Evolutionary conservation across 2,113 vertebrate species (phyloP).

Genomic region (Lipophrys pholis): DNA sequence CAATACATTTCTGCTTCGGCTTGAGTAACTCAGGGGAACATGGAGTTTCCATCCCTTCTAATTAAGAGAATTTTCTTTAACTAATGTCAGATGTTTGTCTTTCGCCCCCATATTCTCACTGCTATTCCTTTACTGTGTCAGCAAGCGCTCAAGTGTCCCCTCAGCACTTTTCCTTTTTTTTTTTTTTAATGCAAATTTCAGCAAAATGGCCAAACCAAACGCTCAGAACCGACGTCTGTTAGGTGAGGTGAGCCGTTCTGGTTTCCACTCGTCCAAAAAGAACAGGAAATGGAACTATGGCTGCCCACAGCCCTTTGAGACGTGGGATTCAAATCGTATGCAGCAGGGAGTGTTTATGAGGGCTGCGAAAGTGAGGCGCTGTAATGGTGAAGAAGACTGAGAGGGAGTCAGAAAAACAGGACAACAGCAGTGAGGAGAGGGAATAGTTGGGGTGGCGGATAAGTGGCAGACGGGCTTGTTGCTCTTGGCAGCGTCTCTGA

Average conservation of each 20-base stretch:
- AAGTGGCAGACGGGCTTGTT: slow-evolving; percentile 70
- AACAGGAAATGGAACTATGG: slow-evolving; percentile 62
- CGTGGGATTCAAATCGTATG: slow-evolving; percentile 34
- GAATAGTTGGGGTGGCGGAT: slow-evolving; percentile 37
- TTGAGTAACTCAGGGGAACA: slow-evolving; percentile 45
- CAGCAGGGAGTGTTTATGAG: slow-evolving; percentile 5
- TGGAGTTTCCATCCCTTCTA: slow-evolving; percentile 68
- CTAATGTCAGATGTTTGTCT: slow-evolving; percentile 77
- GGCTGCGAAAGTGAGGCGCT: neutral
- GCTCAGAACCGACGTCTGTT: slow-evolving; percentile 27
- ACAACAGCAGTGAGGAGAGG: slow-evolving; percentile 8
- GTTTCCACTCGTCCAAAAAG: slow-evolving; percentile 52
- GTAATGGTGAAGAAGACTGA: neutral
- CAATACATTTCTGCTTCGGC: slow-evolving; percentile 24
- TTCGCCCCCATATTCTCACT: slow-evolving; percentile 49
- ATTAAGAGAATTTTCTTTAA: slow-evolving; percentile 72
- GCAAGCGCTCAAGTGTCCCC: slow-evolving; percentile 64
- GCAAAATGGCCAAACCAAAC: slow-evolving; percentile 68
- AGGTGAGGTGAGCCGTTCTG: slow-evolving; percentile 33
- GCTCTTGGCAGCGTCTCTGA: slow-evolving; percentile 69
- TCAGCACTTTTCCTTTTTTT: slow-evolving; percentile 69
- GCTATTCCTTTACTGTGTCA: slow-evolving; percentile 66
- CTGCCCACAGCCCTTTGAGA: slow-evolving; percentile 25
- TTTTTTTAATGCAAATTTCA: slow-evolving; percentile 42
- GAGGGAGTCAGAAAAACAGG: slow-evolving; percentile 20